These are phyloP conservation scores for Poecilia picta DNA, from an alignment of 2,797 vertebrate species.

Conservation along the genomic window DNA sequence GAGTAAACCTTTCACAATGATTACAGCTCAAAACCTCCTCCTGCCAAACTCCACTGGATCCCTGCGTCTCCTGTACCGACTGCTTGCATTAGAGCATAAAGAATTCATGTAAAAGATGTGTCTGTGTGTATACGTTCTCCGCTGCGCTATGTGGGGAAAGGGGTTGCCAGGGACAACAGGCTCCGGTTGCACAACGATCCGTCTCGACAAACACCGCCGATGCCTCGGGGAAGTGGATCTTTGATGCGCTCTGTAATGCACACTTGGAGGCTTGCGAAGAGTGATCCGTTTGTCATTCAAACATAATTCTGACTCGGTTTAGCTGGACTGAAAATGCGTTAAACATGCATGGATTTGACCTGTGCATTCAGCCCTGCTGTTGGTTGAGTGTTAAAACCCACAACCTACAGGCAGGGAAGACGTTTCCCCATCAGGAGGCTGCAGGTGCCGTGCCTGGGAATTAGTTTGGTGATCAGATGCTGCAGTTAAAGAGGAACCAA, in stretches of 20 bases:
- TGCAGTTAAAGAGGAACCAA: background rate
- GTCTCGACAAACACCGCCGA: slow-evolving; percentile 57
- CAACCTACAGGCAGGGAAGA: background rate
- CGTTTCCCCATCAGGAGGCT: background rate
- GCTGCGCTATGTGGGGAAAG: slow-evolving; percentile 25
- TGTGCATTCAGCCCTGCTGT: background rate
- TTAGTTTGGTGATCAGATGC: background rate
- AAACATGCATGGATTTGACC: slow-evolving; percentile 6
- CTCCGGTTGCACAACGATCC: slow-evolving; percentile 57
- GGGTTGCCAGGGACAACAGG: slow-evolving; percentile 57
- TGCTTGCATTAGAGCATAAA: slow-evolving; percentile 24
- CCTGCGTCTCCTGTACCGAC: slow-evolving; percentile 19
- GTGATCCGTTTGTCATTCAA: slow-evolving; percentile 35
- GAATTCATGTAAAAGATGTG: slow-evolving; percentile 11
- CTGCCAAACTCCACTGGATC: slow-evolving; percentile 11
- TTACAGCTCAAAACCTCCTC: slow-evolving; percentile 28
- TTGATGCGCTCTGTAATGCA: slow-evolving; percentile 47
- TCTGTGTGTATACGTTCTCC: slow-evolving; percentile 4
- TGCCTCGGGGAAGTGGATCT: slow-evolving; percentile 46
- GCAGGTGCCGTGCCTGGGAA: background rate
- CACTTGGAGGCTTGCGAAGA: slow-evolving; percentile 32
- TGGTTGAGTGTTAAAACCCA: background rate
- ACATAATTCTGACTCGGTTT: slow-evolving; percentile 30
- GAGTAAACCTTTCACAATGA: slow-evolving; percentile 26
- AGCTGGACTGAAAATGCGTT: slow-evolving; percentile 8